Base-by-base conservation (phyloP, 1,140 invertebrate genomes). In the Battus philenor region DNA sequence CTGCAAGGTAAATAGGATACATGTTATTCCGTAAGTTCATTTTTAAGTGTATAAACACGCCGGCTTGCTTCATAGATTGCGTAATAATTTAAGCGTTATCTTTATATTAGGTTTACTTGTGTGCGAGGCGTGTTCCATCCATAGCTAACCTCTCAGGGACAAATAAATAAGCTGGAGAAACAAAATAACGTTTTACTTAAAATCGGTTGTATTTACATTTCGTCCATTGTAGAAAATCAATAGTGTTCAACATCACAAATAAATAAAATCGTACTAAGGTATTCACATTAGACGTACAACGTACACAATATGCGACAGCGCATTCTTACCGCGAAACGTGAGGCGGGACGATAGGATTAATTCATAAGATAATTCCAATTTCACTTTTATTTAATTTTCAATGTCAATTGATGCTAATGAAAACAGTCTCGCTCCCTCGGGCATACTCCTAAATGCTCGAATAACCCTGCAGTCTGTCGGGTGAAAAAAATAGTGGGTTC, bases 141-240 rank as follows among this genome's bases (percentile, higher is more conserved):
- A 13, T 41, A 5, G 15, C 17, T 22, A 47, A 36, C 11, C 27
- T 30, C 9, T 33, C 18, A 27, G 58, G 63, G 63, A 66, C 58
- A 81, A 83, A 83, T 83, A 83, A 83, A 83, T 75, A 78, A 73
- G 70, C 66, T 65, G 65, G 53, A 69, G 51, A 84, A 81, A 81
- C 77, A 81, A 84, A 84, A 80, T 78, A 82, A 77, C 74, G 68
- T 80, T 83, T 84, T 84, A 84, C 80, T 84, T 82, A 77, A 81
- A 83, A 84, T 84, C 78, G 77, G 80, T 84, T 84, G 80, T 84
- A 84, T 84, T 84, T 84, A 84, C 80, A 84, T 78, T 80, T 80
- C 74, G 76, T 82, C 78, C 76, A 75, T 76, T 69, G 78, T 84
- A 84, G 77, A 84, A 84, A 84, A 84, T 84, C 74, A 84, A 75